Evolutionary conservation across 2,888 invertebrate genomes (phyloP).

Genomic region (Smittia sp.): DNA sequence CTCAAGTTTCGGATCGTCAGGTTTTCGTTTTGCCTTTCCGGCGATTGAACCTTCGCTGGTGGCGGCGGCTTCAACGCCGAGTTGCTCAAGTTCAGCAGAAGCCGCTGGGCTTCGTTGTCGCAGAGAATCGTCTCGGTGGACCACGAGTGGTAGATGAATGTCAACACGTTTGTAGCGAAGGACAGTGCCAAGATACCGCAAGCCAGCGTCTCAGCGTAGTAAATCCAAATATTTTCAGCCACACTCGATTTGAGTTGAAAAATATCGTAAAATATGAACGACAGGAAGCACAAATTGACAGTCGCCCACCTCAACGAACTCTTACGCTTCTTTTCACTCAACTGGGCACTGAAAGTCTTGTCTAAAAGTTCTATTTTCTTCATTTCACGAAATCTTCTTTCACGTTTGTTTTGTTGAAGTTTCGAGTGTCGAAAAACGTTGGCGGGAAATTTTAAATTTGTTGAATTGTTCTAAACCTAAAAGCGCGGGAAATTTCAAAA

Average conservation of each 20-base stretch:
- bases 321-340: constrained; percentile 5
- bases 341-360: neutral
- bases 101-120: constrained; percentile 55
- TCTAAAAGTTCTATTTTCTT: constrained; percentile 5
- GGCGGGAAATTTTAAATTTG: too few relatives aligned
- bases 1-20: constrained; percentile 21
- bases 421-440: too few relatives aligned
- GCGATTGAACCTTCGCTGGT: neutral
- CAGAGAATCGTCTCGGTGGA: constrained; percentile 53
- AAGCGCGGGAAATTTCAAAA: too few relatives aligned
- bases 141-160: constrained; percentile 54
- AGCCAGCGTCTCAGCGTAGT: constrained; percentile 54
- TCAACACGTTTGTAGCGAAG: constrained; percentile 56
- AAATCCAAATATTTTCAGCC: constrained; percentile 46
- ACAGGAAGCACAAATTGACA: constrained; percentile 47
- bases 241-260: constrained; percentile 47
- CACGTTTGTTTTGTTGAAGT: neutral
- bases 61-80: neutral
- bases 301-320: constrained; percentile 48
- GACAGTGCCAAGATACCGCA: constrained; percentile 55
- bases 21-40: neutral
- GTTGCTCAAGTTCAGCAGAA: constrained; percentile 49
- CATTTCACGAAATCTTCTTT: neutral
- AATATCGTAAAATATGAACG: constrained; percentile 48
- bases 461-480: too few relatives aligned